Base-by-base conservation (phyloP, 2,888 invertebrate species). In the Lypha dubia region DNA sequence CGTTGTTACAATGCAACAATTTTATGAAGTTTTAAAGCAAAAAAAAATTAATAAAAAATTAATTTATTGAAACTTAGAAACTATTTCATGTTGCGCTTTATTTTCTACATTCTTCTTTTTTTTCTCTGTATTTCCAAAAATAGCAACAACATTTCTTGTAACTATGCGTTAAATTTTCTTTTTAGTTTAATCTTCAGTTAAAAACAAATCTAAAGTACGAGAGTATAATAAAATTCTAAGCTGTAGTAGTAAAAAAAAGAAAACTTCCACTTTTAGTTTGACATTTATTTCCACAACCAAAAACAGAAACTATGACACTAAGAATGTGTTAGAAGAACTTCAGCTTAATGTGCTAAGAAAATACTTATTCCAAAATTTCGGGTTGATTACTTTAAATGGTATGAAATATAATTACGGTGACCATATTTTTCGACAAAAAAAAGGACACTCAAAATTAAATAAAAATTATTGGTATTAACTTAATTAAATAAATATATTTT, bases 301-400 rank as follows among this genome's bases (percentile, higher is more conserved):
- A n/a, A 44, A 79, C 20, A 20, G 17, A 49, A 77, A 77, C 67
- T 60, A 51, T 60, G 58, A 60, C 41, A 41, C 41, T 32, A 70
- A 70, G 15, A 70, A 51, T 53, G 38, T 49, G 24, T 58, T 76
- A 8, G 22, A 67, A 49, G 38, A 58, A 67, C 32, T 58, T 49
- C n/a, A 32, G 53, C 22, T 28, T n/a, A 62, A 79, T 79, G 56
- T 65, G 58, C 38, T 73, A 58, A 44, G 58, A 58, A 73, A 58
- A 68, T 32, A 62, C 44, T 44, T 68, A 28, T 46, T 67, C 17
- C 3, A 58, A 49, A 68, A 8, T 71, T 79, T 73, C 22, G 49
- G 46, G 35, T 62, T 79, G 68, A 70, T 67, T 65, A 24, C 49
- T 76, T 60, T 60, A 60, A 83, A 79, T 70, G 49, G 11, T 46